A percentile compares a stretch with the other conserved stretches of the same genome.
Evolutionary conservation across 1,140 invertebrate species (phyloP).

Genomic region (Aphelenchoides besseyi): DNA sequence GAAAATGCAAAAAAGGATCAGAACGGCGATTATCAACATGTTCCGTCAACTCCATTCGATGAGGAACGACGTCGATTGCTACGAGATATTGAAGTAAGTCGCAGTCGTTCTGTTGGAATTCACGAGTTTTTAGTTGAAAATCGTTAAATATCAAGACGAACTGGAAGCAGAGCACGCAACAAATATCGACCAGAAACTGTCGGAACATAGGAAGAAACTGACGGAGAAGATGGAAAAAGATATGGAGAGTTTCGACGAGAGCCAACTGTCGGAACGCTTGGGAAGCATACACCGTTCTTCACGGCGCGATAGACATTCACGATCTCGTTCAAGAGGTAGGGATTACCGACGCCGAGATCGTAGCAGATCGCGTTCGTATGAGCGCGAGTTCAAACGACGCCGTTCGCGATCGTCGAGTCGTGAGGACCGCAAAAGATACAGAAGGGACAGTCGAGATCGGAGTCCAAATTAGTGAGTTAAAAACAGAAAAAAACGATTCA

Average conservation of each 20-base stretch:
- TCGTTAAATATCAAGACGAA: slow-evolving; percentile 57
- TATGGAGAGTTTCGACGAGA: slow-evolving; percentile 18
- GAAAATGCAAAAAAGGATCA: neutral
- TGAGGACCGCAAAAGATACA: neutral
- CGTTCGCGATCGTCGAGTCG: neutral
- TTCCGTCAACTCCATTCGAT: slow-evolving; percentile 34
- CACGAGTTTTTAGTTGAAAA: slow-evolving; percentile 51
- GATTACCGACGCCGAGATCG: neutral
- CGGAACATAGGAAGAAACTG: slow-evolving; percentile 41
- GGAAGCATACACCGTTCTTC: neutral
- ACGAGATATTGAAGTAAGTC: slow-evolving; percentile 55
- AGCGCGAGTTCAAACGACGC: neutral
- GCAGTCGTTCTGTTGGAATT: slow-evolving; percentile 1
- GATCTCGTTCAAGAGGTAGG: neutral
- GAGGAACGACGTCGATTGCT: slow-evolving; percentile 52
- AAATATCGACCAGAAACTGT: slow-evolving; percentile 42
- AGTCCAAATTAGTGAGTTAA: neutral
- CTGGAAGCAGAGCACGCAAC: slow-evolving; percentile 45
- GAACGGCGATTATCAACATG: neutral
- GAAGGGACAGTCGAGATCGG: slow-evolving; percentile 7
- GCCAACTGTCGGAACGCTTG: slow-evolving; percentile 13
- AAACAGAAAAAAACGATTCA: too few relatives aligned
- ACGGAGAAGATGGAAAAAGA: slow-evolving; percentile 49
- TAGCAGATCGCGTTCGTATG: neutral
- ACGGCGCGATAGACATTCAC: neutral